Base-by-base conservation (phyloP, 2,888 invertebrate species). In the Leucania comma region DNA sequence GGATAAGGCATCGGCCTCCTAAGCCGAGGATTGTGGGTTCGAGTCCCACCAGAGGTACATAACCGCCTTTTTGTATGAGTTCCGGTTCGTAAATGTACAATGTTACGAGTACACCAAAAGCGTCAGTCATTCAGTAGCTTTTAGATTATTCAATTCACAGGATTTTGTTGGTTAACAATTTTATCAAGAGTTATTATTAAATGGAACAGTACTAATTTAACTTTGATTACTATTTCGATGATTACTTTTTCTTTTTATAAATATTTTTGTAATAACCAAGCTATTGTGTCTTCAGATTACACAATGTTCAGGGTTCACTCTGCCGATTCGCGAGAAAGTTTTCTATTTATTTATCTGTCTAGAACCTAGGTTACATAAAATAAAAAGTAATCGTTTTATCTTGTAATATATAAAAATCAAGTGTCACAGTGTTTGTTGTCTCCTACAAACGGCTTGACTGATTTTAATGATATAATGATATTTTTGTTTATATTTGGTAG, bases 1-100 rank as follows among this genome's bases (percentile, higher is more conserved):
- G 97, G 97, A 97, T 97, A 97, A 97, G 97, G 97, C 97, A 97
- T 97, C 97, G 97, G 97, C 97, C 97, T 97, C 97, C 97, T 97
- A 97, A 97, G 97, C 97, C 97, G 97, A 97, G 97, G 97, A 97
- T 97, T 97, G 97, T 97, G 97, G 97, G 97, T 97, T 97, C 97
- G 97, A 97, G 97, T 97, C 97, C 97, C 97, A 97, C 97, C 97
- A 97, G 97, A 97, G 98, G 98, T 98, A 97, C 81, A 81, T 32
- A 32, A 60, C 54, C 69, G 75, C 81, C 84, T 93, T 93, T 93
- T 93, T 92, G 90, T 83, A 81, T 56, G 35, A 61, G 53, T 42
- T 12, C 50, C 17, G 4, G 54, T 66, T 60, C 38, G 22, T 51
- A 42, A 66, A 20, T 50, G 10, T 64, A 32, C 42, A 60, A 42